Evolutionary conservation across 2,797 vertebrate genomes (phyloP).

Genomic region (Myotis planiceps): DNA sequence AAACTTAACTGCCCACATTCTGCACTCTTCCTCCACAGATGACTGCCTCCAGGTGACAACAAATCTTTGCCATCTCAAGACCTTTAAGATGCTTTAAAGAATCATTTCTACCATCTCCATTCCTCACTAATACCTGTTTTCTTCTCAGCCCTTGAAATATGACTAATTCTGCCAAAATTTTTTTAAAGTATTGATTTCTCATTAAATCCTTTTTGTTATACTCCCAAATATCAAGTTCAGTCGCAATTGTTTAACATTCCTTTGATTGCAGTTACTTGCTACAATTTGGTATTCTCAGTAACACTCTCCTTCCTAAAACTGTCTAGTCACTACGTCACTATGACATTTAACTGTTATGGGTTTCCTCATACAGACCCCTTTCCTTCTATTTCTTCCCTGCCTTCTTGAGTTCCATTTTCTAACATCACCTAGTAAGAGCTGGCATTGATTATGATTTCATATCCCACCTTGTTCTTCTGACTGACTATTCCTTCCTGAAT

Average conservation of each 20-base stretch:
- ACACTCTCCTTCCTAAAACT: neutral
- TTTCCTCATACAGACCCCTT: neutral
- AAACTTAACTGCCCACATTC: neutral
- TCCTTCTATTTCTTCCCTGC: neutral
- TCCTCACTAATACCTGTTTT: neutral
- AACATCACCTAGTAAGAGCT: neutral
- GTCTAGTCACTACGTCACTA: neutral
- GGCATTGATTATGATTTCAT: neutral
- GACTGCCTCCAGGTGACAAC: neutral
- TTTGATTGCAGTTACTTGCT: neutral
- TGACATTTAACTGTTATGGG: neutral
- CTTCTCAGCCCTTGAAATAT: neutral
- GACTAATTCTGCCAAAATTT: neutral
- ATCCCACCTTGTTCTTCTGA: neutral
- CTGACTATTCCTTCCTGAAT: neutral
- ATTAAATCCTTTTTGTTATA: neutral
- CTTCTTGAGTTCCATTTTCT: neutral
- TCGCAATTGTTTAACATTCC: neutral
- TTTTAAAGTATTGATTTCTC: neutral
- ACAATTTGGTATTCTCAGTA: neutral
- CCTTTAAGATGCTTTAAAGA: neutral
- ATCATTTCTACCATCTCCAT: neutral
- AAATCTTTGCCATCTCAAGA: neutral
- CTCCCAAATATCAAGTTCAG: neutral
- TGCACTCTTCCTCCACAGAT: neutral